Evolutionary conservation across 30 jellyfish, hydroid and myxozoan genomes (phyloP).

Genomic region (Cassiopea xamachana): DNA sequence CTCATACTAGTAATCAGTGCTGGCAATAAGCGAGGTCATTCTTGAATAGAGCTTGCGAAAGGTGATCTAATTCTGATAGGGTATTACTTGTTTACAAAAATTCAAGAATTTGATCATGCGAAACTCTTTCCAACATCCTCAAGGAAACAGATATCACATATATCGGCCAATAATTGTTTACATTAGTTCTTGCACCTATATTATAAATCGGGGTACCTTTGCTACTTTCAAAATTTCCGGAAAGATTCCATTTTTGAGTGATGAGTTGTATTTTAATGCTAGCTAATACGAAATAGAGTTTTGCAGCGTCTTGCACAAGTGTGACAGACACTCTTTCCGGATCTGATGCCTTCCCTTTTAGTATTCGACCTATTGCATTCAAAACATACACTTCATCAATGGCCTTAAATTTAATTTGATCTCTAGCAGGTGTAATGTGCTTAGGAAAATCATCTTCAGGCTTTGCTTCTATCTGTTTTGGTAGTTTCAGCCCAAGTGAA

Average conservation of each 20-base stretch:
- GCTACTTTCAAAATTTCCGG: slow-evolving; percentile 21
- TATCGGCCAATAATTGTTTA: slow-evolving; percentile 31
- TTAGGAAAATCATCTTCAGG: neutral
- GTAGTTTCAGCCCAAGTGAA: slow-evolving; percentile 17
- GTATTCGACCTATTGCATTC: neutral
- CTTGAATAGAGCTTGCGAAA: slow-evolving; percentile 21
- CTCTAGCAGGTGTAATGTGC: neutral
- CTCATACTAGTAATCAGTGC: slow-evolving; percentile 13
- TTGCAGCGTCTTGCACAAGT: slow-evolving; percentile 6
- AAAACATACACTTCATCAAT: neutral
- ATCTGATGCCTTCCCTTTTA: slow-evolving; percentile 28
- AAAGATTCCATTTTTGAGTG: slow-evolving; percentile 29
- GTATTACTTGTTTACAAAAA: neutral
- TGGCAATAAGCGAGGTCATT: slow-evolving; percentile 11
- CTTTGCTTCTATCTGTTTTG: slow-evolving; percentile 5
- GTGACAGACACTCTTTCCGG: neutral
- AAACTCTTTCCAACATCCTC: slow-evolving; percentile 28
- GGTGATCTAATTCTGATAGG: slow-evolving; percentile 7
- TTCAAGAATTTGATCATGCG: slow-evolving; percentile 1
- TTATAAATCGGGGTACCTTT: slow-evolving; percentile 34
- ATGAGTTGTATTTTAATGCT: slow-evolving; percentile 12
- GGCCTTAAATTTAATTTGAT: slow-evolving; percentile 2
- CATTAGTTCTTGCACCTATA: neutral
- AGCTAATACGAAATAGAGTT: slow-evolving; percentile 26
- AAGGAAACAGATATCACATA: slow-evolving; percentile 11